Base-by-base conservation (phyloP, 1,140 invertebrate species). In the Cotesia chilonis region DNA sequence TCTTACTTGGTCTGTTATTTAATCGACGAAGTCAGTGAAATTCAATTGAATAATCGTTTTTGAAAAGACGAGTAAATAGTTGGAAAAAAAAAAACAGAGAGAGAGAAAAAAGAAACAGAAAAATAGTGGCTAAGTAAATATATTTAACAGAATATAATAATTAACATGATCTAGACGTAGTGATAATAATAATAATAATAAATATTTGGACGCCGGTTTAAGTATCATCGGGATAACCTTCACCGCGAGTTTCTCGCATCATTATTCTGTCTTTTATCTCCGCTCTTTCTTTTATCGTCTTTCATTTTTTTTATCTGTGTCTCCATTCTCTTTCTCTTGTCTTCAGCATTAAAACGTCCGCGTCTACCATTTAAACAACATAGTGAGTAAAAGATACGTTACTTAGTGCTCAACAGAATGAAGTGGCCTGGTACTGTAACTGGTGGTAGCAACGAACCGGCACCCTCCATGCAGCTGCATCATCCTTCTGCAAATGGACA, bases 391-490 rank as follows among this genome's bases (percentile, higher is more conserved):
- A 20, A 35, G 17, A 47, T 36, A 55, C 57, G 3, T 37, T 51
- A 65, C 54, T 47, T 12, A 54, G 36, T 37, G 65, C 54, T 71
- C 55, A 81, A 78, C 70, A 75, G 80, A 78, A 87, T 87, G 85
- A 87, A 87, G 85, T 87, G 85, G 85, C 80, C 86, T 75, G 81
- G 80, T 76, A 81, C 85, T 77, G 83, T 81, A 80, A 86, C 81
- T 80, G 79, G 77, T 76, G 83, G 82, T 72, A 84, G 79, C 70
- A 83, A 83, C 65, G 85, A 87, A 79, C 84, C 85, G 84, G 85
- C 84, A 83, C 84, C 85, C 78, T 83, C 85, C 59, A 85, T 87
- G 83, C 85, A 87, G 72, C 78, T 86, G 63, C 85, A 86, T 78
- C 85, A 86, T 79, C 83, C 84, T 74, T 80, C 84, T 68, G 84